Conservation (phyloP, 2,888 invertebrate genomes). For the Hemaris fuciformis region DNA sequence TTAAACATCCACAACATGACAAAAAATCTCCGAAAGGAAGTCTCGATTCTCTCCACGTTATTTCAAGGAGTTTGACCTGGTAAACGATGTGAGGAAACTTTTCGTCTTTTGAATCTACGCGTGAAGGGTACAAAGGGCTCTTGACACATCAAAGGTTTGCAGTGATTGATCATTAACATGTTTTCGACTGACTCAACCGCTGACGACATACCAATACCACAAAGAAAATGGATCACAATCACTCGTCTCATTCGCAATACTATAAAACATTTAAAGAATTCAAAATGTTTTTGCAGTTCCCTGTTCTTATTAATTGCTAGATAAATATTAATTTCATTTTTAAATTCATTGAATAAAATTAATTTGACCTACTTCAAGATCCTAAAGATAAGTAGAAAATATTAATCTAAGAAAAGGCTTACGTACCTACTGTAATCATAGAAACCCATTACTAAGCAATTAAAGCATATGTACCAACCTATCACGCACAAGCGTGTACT, state of each 20-base stretch:
- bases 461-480: background rate
- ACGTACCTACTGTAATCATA: background rate
- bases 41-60: constrained; percentile 28
- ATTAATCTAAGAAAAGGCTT: background rate
- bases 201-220: background rate
- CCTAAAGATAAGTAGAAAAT: background rate
- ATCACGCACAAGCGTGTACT: constrained; percentile 11
- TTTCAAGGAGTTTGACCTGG: constrained; percentile 27
- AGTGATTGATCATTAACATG: constrained; percentile 6
- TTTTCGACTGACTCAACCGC: constrained; percentile 5
- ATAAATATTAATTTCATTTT: too few relatives aligned
- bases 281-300: too few relatives aligned
- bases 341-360: too few relatives aligned
- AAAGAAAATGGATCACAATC: background rate
- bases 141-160: constrained; percentile 4
- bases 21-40: constrained; percentile 36
- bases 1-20: constrained; percentile 46
- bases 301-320: too few relatives aligned
- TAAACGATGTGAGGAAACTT: constrained; percentile 31
- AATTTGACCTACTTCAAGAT: background rate
- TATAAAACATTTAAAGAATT: too few relatives aligned
- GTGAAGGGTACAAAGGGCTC: background rate
- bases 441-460: constrained; percentile 3
- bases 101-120: constrained; percentile 32
- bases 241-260: background rate